Conservation (phyloP, 1,140 invertebrate genomes). For the Hormaphis cornu region DNA sequence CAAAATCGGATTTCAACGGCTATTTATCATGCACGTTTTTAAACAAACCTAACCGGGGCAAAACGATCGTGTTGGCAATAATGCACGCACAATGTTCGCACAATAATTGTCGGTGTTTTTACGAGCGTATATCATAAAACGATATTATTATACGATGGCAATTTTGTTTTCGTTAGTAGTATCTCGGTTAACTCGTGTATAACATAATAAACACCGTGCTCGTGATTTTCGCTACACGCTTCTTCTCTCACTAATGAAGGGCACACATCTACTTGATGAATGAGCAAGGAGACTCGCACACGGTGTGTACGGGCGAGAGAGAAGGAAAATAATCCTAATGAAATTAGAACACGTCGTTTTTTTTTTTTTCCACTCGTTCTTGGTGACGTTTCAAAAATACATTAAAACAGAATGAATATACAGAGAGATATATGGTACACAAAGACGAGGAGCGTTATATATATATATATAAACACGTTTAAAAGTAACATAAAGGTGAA, state of each 20-base stretch:
- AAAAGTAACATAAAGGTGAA: slow-evolving; percentile 24
- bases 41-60: no score
- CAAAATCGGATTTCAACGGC: no score
- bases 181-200: no score
- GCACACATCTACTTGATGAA: slow-evolving; percentile 22
- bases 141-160: no score
- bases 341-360: slow-evolving; percentile 19
- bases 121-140: neutral
- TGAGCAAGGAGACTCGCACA: neutral
- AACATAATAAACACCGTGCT: no score
- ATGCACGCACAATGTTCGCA: no score
- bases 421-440: no score
- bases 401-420: slow-evolving; percentile 24
- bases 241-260: slow-evolving; percentile 9
- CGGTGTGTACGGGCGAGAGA: neutral
- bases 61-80: no score
- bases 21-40: no score
- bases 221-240: neutral
- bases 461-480: slow-evolving; percentile 12
- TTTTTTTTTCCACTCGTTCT: neutral
- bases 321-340: neutral
- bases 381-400: slow-evolving; percentile 26
- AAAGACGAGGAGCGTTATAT: neutral
- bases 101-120: no score
- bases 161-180: no score